Base-by-base conservation (phyloP, 2,113 vertebrate genomes). In the Columba janthina region DNA sequence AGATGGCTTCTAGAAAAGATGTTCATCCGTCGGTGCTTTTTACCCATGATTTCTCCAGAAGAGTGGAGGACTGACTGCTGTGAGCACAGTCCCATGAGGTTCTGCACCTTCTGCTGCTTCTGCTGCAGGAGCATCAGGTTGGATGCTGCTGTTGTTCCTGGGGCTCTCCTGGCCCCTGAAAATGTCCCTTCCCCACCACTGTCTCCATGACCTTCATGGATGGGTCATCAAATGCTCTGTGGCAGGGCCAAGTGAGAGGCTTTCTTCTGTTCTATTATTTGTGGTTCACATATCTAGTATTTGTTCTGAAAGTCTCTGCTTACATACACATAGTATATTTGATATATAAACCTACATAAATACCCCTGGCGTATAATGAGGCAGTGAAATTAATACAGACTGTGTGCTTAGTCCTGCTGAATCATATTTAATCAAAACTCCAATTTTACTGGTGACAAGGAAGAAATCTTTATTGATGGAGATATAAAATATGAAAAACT, bases 381-480 rank as follows among this genome's bases (percentile, higher is more conserved):
- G 62, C 62, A 62, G 62, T 76, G 92, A 79, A 95, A 88, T 89
- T 88, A 94, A 95, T 88, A 91, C 54, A 95, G 70, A 65, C 82
- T 76, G 34, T 88, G 66, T 65, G 24, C 28, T 94, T 76, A 94
- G 85, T 60, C 56, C 74, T 94, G 44, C 77, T 54, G 38, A 74
- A 87, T 96, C 88, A 40, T 69, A 94, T 82, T 95, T 91, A 95
- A 94, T 94, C 92, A 97, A 91, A 96, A 88, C 32, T 89, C 90
- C 40, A 79, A 58, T 91, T 96, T 93, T 75, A 76, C 17, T 79
- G 75, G 71, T 83, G 90, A 90, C 85, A 89, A 94, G 66, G 22
- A 32, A 90, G 88, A 94, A 94, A 91, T 85, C 46, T 79, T 95
- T 88, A 93, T 79, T 90, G 90, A 93, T 90, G 84, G 77, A 81